Evolutionary conservation across 2,888 invertebrate genomes (phyloP), one percentile per base, ranked within the genome.

Genomic region (Folsomia manolachei): DNA sequence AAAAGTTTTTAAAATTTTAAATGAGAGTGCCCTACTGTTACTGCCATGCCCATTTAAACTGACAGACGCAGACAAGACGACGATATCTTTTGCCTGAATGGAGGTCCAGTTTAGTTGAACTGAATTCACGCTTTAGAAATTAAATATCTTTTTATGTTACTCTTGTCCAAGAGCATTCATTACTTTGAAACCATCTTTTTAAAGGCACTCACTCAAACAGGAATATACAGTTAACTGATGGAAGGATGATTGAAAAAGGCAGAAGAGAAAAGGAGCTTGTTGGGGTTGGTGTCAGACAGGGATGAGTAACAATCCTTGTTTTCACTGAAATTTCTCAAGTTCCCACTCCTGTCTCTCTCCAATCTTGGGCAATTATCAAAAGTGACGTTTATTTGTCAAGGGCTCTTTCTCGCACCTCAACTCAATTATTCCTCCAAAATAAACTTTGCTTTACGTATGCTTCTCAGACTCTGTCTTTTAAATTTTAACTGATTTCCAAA

Each of bases 251-350:
- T 24, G 56, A 53, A 63, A 63, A 51, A 39, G 52, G 52, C 52
- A 26, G 26, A 27, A 26, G n/a, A n/a, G 39, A 39, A 39, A 39
- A 39, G 4, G 39, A 14, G 51, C 70, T 63, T 67, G 69, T 69
- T 75, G 72, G 74, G 72, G 76, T 76, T 76, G 74, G 71, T 76
- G 76, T 76, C 74, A 76, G 19, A 24, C 25, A 19, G 14, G 18
- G 27, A 2, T 64, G 27, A 64, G 27, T 64, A 64, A 26, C 64
- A 2, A 19, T n/a, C 4, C 2, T 19, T 64, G 64, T 64, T 64
- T 64, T 64, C 64, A 64, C 64, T n/a, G 4, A 27, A 27, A 64
- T 27, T 25, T 19, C n/a, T 27, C 26, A 21, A 66, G 70, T 76
- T 76, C 72, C 7, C 71, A 75, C 73, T 70, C 75, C 70, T 75